phyloP scores from a whole-genome alignment of 2,113 vertebrate genomes.

The Eira barbara region DNA sequence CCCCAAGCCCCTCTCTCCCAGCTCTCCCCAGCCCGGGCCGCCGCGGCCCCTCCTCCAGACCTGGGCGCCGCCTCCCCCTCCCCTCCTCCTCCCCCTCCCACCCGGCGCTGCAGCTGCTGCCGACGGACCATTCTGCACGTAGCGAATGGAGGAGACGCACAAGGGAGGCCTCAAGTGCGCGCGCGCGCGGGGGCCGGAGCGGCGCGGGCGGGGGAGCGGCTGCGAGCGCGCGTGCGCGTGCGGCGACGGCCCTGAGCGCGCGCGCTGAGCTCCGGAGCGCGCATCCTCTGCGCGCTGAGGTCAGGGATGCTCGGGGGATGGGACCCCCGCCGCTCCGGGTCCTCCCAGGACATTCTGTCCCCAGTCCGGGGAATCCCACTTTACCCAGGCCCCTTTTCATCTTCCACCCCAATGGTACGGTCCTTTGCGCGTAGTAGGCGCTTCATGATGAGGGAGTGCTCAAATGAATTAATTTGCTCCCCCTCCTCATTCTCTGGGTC shows the following conservation, averaged over 20 bases:
- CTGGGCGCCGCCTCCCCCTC: constrained; percentile 66
- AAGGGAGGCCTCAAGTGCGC: constrained; percentile 80
- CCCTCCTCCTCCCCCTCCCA: constrained; percentile 69
- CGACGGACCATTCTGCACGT: constrained; percentile 85
- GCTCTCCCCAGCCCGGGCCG: neutral
- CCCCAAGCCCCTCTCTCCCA: neutral
- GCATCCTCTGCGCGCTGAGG: neutral
- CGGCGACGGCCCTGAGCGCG: neutral
- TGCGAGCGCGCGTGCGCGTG: constrained; percentile 53
- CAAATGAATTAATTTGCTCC: neutral
- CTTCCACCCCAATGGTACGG: neutral
- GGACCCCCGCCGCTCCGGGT: neutral
- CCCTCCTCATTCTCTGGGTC: neutral
- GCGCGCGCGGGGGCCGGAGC: constrained; percentile 73
- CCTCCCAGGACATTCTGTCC: no score
- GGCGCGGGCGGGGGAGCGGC: constrained; percentile 51
- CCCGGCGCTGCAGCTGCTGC: constrained; percentile 81
- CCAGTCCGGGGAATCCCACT: neutral
- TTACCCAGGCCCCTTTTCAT: neutral
- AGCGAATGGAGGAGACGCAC: constrained; percentile 85
- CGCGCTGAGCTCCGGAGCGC: neutral
- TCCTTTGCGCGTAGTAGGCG: neutral
- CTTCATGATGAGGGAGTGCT: neutral
- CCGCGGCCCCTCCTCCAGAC: constrained; percentile 74
- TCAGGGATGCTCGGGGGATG: neutral